Base-by-base conservation (phyloP, 2,888 invertebrate species). In the Rugalucina vietnamica region DNA sequence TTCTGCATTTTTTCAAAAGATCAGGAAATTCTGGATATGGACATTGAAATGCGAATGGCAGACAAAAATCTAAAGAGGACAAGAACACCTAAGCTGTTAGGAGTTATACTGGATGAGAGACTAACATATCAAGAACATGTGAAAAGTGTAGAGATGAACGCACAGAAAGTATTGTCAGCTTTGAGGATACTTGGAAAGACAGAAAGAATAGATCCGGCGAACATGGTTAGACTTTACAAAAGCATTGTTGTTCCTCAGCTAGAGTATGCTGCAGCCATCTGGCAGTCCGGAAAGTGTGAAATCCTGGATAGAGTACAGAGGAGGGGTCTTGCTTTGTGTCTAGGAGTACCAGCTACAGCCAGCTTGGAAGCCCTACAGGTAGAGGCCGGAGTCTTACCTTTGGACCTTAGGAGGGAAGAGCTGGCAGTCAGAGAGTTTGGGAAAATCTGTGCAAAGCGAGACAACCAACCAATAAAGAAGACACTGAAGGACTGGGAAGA, bases 191-290 rank as follows among this genome's bases (percentile, higher is more conserved):
- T 81, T 10, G 54, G 32, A 27, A 76, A 71, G 43, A 39, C 71
- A n/a, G 76, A 76, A 24, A 71, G 57, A 24, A 76, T 71, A 8
- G n/a, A 39, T 24, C 29, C 60, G 27, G 49, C 14, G 29, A 60
- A 34, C 21, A 29, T 73, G 65, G 21, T 76, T 0, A 50, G 37
- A 14, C 43, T 79, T 14, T 65, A 79, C 65, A 79, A 36, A 27
- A 74, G 60, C 21, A 14, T 73, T 1, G 65, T 79, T 32, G 32
- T 76, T 14, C 81, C 76, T 24, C 54, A 71, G 12, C n/a, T 76
- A 21, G 81, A 81, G 39, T 76, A 81, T 76, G 81, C 81, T 5
- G 50, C 71, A 21, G 57, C 76, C n/a, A 43, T 81, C 14, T 81
- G 81, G 76, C 81, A 81, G 34, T 37, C 21, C 24, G 76, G 50